These are phyloP conservation scores for Myotis lucifugus DNA, from an alignment of 2,113 vertebrate species.

Conservation along the genomic window DNA sequence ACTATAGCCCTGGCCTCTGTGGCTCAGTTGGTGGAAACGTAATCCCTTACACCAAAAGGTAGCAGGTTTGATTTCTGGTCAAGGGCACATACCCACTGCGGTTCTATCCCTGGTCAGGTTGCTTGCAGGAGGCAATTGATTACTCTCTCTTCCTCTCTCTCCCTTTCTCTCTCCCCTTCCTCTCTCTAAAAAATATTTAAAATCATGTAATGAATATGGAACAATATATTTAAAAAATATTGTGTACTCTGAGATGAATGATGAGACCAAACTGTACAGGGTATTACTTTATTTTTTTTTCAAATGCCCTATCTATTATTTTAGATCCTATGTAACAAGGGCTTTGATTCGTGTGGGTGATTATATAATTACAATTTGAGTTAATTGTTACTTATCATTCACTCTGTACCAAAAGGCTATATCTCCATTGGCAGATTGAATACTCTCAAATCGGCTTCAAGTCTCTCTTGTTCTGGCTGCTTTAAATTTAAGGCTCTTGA, in stretches of 20 bases:
- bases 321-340: neutral
- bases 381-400: constrained; percentile 31
- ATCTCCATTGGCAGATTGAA: neutral
- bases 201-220: neutral
- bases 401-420: neutral
- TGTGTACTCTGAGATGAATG: neutral
- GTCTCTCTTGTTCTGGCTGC: neutral
- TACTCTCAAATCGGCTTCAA: neutral
- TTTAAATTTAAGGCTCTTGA: neutral
- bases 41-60: neutral
- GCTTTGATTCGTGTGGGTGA: neutral
- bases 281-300: neutral
- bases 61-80: neutral
- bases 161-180: neutral
- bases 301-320: neutral
- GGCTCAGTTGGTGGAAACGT: neutral
- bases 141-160: neutral
- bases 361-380: constrained; percentile 1
- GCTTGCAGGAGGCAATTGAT: neutral
- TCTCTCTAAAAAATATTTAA: neutral
- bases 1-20: neutral
- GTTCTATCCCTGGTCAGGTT: neutral
- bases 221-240: neutral
- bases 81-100: neutral
- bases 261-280: neutral